Conservation (phyloP, 1,140 invertebrate species). For the Diorhabda carinulata region DNA sequence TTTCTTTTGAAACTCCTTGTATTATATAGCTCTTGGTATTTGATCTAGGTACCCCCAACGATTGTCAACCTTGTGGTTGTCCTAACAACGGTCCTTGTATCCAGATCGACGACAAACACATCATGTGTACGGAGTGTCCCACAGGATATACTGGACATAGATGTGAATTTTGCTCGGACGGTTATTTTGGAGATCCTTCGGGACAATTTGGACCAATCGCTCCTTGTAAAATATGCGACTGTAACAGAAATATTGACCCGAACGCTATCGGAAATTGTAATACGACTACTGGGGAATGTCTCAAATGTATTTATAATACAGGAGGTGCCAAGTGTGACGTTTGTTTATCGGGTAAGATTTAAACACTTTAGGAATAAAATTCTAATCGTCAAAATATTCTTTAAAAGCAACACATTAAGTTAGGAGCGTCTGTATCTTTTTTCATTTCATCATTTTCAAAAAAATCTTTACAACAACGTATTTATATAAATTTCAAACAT, state of each 20-base stretch:
- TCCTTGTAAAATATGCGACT: conserved; percentile 83
- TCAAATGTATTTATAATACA: conserved; percentile 97
- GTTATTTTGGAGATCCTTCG: conserved; percentile 87
- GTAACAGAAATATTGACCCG: conserved; percentile 92
- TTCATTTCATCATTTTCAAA: too few relatives aligned
- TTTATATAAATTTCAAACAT: too few relatives aligned
- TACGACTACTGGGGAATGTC: conserved; percentile 87
- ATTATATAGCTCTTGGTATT: too few relatives aligned
- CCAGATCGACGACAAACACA: conserved; percentile 74
- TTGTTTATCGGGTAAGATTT: conserved; percentile 72
- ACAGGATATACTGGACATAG: conserved; percentile 84
- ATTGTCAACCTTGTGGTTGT: conserved; percentile 92
- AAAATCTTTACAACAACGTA: too few relatives aligned
- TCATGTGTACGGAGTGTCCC: conserved; percentile 93
- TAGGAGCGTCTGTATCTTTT: too few relatives aligned
- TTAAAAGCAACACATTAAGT: too few relatives aligned
- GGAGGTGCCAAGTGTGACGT: conserved; percentile 84
- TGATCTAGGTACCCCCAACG: conserved; percentile 67
- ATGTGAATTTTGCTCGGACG: conserved; percentile 92
- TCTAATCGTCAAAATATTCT: too few relatives aligned
- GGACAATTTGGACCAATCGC: conserved; percentile 60
- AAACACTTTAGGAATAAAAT: conserved; percentile 9
- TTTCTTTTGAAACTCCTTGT: too few relatives aligned
- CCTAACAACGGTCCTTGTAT: conserved; percentile 90
- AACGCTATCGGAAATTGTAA: conserved; percentile 94